Conservation (phyloP, 2,888 invertebrate genomes). For the Sclerodermus sp. region DNA sequence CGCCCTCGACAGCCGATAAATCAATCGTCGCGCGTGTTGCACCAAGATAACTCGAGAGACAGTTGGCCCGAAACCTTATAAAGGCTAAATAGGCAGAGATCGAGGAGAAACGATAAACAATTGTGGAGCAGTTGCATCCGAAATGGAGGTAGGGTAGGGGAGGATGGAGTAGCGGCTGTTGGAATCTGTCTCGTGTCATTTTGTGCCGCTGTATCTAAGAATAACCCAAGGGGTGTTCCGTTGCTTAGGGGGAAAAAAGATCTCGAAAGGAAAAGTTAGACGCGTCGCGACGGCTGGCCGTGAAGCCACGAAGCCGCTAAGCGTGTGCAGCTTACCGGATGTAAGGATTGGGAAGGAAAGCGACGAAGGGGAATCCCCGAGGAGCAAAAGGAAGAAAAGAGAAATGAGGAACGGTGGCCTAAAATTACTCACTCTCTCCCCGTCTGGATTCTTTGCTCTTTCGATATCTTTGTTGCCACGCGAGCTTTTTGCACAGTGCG, state of each 20-base stretch:
- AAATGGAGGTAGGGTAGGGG: constrained; percentile 9
- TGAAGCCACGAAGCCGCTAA: no score
- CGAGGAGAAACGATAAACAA: no score
- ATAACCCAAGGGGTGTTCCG: constrained; percentile 11
- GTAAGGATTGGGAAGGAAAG: constrained; percentile 19
- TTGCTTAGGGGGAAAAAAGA: no score
- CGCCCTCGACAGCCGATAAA: no score
- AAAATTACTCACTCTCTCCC: constrained; percentile 24
- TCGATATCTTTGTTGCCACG: no score
- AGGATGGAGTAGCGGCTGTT: constrained; percentile 21
- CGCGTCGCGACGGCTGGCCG: neutral
- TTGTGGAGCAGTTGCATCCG: neutral
- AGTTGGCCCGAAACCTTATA: no score
- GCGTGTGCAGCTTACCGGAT: constrained; percentile 18
- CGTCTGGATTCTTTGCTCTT: no score
- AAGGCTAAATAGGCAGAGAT: no score
- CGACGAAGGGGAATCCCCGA: constrained; percentile 1
- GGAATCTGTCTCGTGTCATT: constrained; percentile 36
- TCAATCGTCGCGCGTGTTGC: no score
- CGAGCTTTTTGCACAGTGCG: no score
- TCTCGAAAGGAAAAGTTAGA: constrained; percentile 23
- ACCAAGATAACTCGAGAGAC: no score
- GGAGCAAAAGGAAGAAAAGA: constrained; percentile 8
- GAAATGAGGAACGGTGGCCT: constrained; percentile 25
- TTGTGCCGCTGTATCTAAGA: constrained; percentile 10